These are phyloP conservation scores for Danio aesculapii DNA, from an alignment of 2,797 vertebrate species.

Conservation along the genomic window DNA sequence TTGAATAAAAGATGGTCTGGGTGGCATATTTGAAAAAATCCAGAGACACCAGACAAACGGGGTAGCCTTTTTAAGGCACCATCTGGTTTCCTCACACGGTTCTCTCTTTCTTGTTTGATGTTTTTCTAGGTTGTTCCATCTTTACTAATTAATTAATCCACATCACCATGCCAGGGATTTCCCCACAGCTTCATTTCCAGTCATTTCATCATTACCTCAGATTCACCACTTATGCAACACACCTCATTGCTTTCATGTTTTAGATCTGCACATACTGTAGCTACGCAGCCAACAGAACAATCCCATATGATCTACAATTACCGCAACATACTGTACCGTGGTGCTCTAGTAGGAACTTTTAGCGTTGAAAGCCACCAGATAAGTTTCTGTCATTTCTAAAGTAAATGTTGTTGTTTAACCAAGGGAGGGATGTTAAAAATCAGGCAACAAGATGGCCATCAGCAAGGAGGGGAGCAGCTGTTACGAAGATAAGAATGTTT, in stretches of 20 bases:
- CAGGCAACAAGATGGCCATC: constrained; percentile 23
- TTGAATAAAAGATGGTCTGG: not conserved
- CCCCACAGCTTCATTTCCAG: constrained; percentile 20
- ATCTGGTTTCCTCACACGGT: not conserved
- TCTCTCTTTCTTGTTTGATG: constrained; percentile 34
- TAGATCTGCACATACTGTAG: not conserved
- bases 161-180: constrained; percentile 20
- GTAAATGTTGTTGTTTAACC: constrained; percentile 5
- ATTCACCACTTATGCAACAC: not conserved
- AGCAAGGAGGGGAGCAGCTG: constrained; percentile 22
- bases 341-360: not conserved
- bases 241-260: constrained; percentile 24
- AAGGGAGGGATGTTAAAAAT: constrained; percentile 6
- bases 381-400: constrained; percentile 13
- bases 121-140: constrained; percentile 27
- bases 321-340: not conserved
- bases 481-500: constrained; percentile 40
- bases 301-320: constrained; percentile 5
- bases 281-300: not conserved
- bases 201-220: constrained; percentile 44
- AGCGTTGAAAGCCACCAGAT: not conserved
- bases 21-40: not conserved
- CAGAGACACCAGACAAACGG: not conserved
- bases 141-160: constrained; percentile 38
- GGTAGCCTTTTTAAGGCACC: no score